These are phyloP conservation scores for Carollia perspicillata DNA, from an alignment of 2,113 vertebrate species.

Conservation along the genomic window DNA sequence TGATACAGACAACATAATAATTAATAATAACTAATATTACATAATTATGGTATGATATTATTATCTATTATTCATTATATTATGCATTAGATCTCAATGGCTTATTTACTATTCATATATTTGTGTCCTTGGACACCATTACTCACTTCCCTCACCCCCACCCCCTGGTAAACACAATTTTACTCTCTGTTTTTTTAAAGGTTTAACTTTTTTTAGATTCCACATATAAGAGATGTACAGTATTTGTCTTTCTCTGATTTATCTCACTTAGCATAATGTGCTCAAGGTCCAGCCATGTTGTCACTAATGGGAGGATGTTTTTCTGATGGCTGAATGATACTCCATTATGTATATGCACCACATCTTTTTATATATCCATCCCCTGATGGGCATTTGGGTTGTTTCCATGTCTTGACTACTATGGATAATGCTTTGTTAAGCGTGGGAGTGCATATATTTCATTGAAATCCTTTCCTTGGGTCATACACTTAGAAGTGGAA, in stretches of 20 bases:
- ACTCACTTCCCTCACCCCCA: neutral
- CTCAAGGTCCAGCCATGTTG: neutral
- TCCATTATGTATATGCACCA: neutral
- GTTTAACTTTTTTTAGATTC: neutral
- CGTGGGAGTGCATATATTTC: neutral
- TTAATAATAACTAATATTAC: no score
- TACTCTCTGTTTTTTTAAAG: neutral
- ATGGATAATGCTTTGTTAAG: neutral
- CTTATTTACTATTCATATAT: neutral
- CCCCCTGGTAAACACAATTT: neutral
- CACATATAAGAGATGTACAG: neutral
- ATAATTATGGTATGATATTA: neutral
- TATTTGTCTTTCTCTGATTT: neutral
- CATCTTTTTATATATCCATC: neutral
- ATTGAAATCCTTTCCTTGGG: neutral
- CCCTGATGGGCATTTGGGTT: neutral
- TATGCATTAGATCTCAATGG: neutral
- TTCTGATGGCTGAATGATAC: neutral
- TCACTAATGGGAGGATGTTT: neutral
- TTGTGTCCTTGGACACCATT: neutral
- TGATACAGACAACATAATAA: no score
- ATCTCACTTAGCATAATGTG: neutral
- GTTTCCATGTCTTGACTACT: neutral
- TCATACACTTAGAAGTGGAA: neutral
- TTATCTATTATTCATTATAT: neutral